A percentile compares a stretch with the other conserved stretches of the same genome.
Conservation (phyloP, 2,888 invertebrate genomes). For the Drosophila testacea region DNA sequence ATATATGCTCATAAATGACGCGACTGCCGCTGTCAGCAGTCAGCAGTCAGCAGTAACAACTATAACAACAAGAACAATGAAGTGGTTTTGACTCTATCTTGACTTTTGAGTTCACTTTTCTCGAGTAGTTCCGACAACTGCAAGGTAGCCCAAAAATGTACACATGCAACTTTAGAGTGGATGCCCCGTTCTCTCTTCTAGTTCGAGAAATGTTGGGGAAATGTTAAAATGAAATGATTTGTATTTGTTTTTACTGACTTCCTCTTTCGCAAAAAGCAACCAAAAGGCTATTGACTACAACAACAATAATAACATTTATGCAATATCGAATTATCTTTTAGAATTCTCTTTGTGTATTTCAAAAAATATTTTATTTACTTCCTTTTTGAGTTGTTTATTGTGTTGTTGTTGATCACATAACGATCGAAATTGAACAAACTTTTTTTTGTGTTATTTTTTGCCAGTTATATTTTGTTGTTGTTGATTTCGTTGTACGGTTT, state of each 20-base stretch:
- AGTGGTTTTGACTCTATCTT: conserved; percentile 58
- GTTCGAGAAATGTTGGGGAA: conserved; percentile 18
- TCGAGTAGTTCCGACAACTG: conserved; percentile 71
- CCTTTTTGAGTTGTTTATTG: conserved; percentile 54
- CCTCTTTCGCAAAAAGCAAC: conserved; percentile 64
- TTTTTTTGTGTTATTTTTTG: conserved; percentile 30
- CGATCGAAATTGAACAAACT: conserved; percentile 21
- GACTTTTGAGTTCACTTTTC: conserved; percentile 70
- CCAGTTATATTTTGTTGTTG: conserved; percentile 14
- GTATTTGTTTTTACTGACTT: conserved; percentile 69
- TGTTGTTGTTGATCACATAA: conserved; percentile 35
- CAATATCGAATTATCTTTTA: conserved; percentile 55
- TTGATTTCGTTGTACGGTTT: conserved; percentile 66
- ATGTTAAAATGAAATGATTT: conserved; percentile 56
- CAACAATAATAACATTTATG: conserved; percentile 37
- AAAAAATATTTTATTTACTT: conserved; percentile 52
- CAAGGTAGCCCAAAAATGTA: conserved; percentile 70
- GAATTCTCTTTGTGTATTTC: conserved; percentile 42
- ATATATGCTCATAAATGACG: conserved; percentile 74
- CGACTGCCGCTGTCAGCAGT: conserved; percentile 63
- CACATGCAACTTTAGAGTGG: conserved; percentile 50
- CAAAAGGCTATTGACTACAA: conserved; percentile 77
- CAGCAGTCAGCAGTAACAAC: conserved; percentile 17
- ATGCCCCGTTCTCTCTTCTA: conserved; percentile 1
- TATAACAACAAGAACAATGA: conserved; percentile 46